Base-by-base conservation (phyloP, 2,888 invertebrate species). In the Drosophila setosimentum region DNA sequence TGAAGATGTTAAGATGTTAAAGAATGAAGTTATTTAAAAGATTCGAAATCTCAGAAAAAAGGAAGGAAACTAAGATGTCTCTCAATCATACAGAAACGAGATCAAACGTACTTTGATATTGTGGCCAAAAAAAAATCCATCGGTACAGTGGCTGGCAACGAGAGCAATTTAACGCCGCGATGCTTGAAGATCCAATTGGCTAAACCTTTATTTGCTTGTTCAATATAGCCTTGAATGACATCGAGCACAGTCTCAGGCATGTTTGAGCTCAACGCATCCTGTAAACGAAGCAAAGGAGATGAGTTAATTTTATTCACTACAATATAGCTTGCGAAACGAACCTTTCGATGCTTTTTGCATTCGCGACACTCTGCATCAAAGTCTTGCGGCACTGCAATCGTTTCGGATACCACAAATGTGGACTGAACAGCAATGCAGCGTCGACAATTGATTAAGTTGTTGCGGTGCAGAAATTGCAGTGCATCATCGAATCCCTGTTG, bases 401-500 rank as follows among this genome's bases (percentile, higher is more conserved):
- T 95, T 91, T 97, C 96, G 16, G 97, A 96, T 18, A 97, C 95
- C 59, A 96, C 95, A 92, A 96, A 97, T 0, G 97, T 97, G 0
- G 97, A 96, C 91, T 97, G 97, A 10, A 97, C 97, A 2, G 98
- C 97, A 68, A 99, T 94, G 92, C 99, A 99, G 62, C 98, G 94
- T 0, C 97, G 97, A 92, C 99, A 99, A 78, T 97, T 97, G 78
- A 99, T 98, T 89, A 99, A 94, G 93, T 98, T 97, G 92, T 98
- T 98, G 74, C 97, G 94, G 86, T 97, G 97, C 73, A 98, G 93
- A 93, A 97, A 98, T 73, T 97, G 94, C 11, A 98, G 94, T 0
- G 97, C 97, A 92, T 98, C 98, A 89, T 98, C 98, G 93, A 99
- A 99, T 29, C 99, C 99, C 94, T 99, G 99, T 91, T 98, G 97